A percentile compares a stretch with the other conserved stretches of the same genome.
Evolutionary conservation across 2,797 vertebrate genomes (phyloP).

Genomic region (Myotis vivesi): DNA sequence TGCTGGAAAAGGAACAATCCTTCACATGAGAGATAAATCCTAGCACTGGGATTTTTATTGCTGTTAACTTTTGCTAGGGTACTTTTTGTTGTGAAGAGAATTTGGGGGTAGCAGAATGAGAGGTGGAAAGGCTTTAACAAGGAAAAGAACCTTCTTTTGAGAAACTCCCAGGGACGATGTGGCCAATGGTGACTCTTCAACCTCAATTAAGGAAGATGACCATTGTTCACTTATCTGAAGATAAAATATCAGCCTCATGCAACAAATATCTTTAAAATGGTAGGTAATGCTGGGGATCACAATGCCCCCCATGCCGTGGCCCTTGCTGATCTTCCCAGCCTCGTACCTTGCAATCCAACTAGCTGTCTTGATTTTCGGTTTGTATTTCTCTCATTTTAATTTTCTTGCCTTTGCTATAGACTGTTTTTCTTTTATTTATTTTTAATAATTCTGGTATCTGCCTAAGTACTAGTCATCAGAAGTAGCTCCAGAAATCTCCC

Average conservation of each 20-base stretch:
- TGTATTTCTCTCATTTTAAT: constrained; percentile 13
- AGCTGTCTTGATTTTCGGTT: not conserved
- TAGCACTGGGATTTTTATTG: not conserved
- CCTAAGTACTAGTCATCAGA: constrained; percentile 3
- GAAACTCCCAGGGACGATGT: not conserved
- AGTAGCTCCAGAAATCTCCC: not conserved
- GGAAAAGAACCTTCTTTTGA: constrained; percentile 25
- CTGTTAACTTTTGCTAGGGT: constrained; percentile 14
- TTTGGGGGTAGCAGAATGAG: not conserved
- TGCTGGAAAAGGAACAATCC: constrained; percentile 11
- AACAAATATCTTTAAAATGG: constrained; percentile 13
- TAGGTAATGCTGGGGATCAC: not conserved
- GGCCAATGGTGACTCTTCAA: not conserved
- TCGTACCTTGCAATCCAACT: not conserved
- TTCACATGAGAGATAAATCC: not conserved
- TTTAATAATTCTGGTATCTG: constrained; percentile 28
- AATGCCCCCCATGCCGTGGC: not conserved
- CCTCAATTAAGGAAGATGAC: constrained; percentile 26
- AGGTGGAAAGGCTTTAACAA: not conserved
- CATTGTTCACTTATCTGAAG: not conserved
- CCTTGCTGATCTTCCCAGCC: not conserved
- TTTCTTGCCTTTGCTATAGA: not conserved
- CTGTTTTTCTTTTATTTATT: not conserved
- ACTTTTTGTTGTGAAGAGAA: constrained; percentile 35
- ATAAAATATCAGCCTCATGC: constrained; percentile 5